These are phyloP conservation scores for Antitype chi DNA, from an alignment of 2,888 invertebrate genomes.

Conservation along the genomic window DNA sequence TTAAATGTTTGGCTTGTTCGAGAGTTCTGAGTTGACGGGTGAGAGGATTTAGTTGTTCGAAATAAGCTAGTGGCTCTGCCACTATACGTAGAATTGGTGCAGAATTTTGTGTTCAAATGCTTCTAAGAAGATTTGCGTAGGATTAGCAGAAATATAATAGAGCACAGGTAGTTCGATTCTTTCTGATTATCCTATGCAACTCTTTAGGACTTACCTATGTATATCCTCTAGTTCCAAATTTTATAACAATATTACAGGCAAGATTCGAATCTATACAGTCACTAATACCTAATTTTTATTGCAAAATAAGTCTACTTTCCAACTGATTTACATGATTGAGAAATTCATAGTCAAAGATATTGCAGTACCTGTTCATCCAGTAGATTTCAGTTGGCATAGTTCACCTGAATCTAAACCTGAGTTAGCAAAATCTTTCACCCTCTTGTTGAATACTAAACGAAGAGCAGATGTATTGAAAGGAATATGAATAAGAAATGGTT, in stretches of 20 bases:
- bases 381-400: conserved; percentile 3
- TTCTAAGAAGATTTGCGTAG: background rate
- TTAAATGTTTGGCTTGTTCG: conserved; percentile 55
- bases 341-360: background rate
- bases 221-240: background rate
- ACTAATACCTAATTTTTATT: background rate
- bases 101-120: background rate
- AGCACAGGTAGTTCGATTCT: background rate
- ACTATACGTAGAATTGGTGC: background rate
- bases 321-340: background rate
- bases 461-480: conserved; percentile 48
- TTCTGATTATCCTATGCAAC: background rate
- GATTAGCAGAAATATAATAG: background rate
- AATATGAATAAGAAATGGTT: conserved; percentile 58
- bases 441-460: conserved; percentile 49
- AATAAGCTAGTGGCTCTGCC: conserved; percentile 27
- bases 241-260: background rate
- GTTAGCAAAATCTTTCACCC: conserved; percentile 30
- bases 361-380: background rate
- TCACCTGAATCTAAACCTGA: conserved; percentile 10
- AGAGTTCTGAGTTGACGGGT: conserved; percentile 25
- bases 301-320: background rate
- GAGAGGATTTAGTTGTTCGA: conserved; percentile 29
- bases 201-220: background rate
- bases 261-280: background rate